These are phyloP conservation scores for Pocillopora verrucosa DNA, from an alignment of 64 coral and sea anemone species.

Conservation along the genomic window DNA sequence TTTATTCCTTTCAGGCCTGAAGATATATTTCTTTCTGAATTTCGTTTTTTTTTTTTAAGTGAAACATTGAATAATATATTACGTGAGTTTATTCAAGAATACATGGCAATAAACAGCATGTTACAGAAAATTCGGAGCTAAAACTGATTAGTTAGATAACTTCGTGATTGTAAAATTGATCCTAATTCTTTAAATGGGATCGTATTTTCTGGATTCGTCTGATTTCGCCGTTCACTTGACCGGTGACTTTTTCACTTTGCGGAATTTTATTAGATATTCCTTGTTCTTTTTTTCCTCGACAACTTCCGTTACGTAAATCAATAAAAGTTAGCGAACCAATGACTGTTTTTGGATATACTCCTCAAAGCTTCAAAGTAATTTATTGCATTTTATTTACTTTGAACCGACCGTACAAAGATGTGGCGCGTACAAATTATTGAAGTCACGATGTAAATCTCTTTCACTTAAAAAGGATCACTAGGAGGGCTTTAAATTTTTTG, in stretches of 20 bases:
- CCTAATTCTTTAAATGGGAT: neutral
- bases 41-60: neutral
- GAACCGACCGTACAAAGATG: neutral
- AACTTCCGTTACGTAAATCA: neutral
- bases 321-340: neutral
- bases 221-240: too few relatives aligned
- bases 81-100: neutral
- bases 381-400: neutral
- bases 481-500: too few relatives aligned
- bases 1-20: neutral
- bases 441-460: too few relatives aligned
- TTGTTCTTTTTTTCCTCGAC: neutral
- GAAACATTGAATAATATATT: neutral
- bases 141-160: neutral
- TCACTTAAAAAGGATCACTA: too few relatives aligned
- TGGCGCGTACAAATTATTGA: too few relatives aligned
- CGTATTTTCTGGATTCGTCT: neutral
- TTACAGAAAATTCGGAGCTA: neutral
- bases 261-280: neutral
- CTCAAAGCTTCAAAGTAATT: neutral
- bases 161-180: neutral
- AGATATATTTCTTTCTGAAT: neutral
- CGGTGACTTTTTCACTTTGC: neutral
- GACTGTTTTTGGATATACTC: neutral
- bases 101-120: neutral